Conservation (phyloP, 2,113 vertebrate genomes). For the Empidonax alnorum region DNA sequence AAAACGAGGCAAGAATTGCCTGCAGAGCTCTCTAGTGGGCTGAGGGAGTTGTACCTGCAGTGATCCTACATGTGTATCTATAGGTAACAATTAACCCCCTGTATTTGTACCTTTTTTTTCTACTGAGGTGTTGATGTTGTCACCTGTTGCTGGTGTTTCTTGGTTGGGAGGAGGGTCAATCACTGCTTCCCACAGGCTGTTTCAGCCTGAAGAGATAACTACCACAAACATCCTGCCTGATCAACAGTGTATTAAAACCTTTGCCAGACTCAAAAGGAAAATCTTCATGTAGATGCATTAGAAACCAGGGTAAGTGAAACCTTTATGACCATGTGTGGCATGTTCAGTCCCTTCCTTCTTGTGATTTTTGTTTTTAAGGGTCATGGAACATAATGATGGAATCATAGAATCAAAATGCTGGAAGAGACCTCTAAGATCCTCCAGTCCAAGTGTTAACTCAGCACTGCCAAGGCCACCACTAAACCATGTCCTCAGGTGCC, state of each 20-base stretch:
- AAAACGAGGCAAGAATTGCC: not conserved
- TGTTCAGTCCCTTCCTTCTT: not conserved
- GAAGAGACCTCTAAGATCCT: not conserved
- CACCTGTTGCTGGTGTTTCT: not conserved
- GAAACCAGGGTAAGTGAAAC: not conserved
- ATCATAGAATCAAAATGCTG: not conserved
- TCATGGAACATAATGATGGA: not conserved
- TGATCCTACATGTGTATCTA: not conserved
- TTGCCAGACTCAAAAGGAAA: not conserved
- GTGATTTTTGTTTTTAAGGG: not conserved
- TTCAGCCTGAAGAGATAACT: not conserved
- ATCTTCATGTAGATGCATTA: too few relatives aligned
- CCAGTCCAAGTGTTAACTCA: not conserved
- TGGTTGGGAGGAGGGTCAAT: not conserved
- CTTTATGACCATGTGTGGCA: not conserved
- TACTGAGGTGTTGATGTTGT: not conserved
- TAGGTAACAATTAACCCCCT: not conserved
- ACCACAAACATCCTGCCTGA: not conserved
- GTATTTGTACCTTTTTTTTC: not conserved
- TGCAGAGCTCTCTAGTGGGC: not conserved
- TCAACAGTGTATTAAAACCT: not conserved
- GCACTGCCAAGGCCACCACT: fast-evolving
- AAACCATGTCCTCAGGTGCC: not conserved
- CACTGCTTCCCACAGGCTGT: not conserved
- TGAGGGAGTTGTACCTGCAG: not conserved